Conservation (phyloP, 2,888 invertebrate genomes). For the Pachycephus smyrnensis region DNA sequence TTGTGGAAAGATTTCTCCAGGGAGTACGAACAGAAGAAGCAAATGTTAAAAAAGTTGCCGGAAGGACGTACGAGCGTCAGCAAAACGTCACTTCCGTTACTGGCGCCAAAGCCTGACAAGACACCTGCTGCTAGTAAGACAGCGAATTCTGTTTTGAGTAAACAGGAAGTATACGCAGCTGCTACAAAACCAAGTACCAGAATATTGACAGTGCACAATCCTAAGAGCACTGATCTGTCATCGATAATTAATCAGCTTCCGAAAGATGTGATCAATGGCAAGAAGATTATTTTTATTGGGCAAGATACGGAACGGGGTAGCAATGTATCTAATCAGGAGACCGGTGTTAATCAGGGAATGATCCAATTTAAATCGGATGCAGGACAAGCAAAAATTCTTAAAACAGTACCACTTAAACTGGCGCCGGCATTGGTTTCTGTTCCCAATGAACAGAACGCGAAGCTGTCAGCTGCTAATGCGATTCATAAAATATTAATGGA, state of each 20-base stretch:
- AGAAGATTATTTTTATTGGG: conserved; percentile 49
- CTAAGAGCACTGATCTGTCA: conserved; percentile 42
- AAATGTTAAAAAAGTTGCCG: background rate
- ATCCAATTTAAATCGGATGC: conserved; percentile 18
- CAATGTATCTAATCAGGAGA: conserved; percentile 6
- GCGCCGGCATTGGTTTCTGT: background rate
- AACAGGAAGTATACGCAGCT: background rate
- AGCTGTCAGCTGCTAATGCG: background rate
- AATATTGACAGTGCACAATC: conserved; percentile 44
- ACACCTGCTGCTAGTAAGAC: background rate
- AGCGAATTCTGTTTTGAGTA: background rate
- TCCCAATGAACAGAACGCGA: conserved; percentile 9
- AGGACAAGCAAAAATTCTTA: conserved; percentile 15
- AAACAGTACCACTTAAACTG: conserved; percentile 23
- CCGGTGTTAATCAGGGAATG: conserved; percentile 8
- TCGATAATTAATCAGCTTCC: conserved; percentile 50
- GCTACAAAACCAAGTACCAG: conserved; percentile 35
- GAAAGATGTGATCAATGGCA: conserved; percentile 39
- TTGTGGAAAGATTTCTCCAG: conserved; percentile 5
- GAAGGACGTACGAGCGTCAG: background rate
- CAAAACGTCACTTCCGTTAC: background rate
- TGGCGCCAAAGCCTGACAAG: background rate
- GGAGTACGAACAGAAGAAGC: conserved; percentile 4
- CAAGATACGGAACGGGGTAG: conserved; percentile 34
- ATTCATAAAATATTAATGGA: conserved; percentile 9